Percentiles rank a stretch among this genome's conserved stretches.
Evolutionary conservation across 2,113 vertebrate species (phyloP).

Genomic region (Chaetura pelagica): DNA sequence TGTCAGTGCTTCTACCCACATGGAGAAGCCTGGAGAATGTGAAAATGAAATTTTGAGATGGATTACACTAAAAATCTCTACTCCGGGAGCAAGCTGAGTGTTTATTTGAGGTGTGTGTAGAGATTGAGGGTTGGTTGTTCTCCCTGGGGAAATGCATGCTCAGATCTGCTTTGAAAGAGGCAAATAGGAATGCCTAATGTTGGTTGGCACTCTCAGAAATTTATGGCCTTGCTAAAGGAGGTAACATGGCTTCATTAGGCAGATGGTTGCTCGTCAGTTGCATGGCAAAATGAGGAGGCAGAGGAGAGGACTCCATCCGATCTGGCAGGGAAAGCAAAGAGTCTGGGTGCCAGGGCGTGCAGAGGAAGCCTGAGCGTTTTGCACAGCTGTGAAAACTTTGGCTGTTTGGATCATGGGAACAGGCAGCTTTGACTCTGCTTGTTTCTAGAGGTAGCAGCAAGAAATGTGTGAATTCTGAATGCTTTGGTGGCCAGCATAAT

Average conservation of each 20-base stretch:
- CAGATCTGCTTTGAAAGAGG: background rate
- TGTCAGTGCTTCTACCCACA: background rate
- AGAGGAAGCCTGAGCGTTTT: background rate
- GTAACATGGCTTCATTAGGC: fast-evolving
- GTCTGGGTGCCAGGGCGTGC: fast-evolving
- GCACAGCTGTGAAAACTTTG: background rate
- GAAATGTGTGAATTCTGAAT: background rate
- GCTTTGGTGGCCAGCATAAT: background rate
- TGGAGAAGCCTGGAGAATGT: background rate
- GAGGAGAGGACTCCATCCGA: background rate
- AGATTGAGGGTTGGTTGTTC: background rate
- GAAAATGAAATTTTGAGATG: background rate
- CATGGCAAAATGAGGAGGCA: background rate
- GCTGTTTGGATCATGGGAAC: background rate
- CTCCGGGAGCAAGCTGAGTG: background rate
- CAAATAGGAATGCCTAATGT: background rate
- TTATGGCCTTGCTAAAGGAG: background rate
- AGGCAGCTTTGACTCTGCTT: background rate
- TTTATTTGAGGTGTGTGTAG: background rate
- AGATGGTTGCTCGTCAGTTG: fast-evolving
- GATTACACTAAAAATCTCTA: background rate
- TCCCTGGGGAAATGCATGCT: background rate
- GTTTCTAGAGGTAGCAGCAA: background rate
- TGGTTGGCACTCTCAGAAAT: background rate
- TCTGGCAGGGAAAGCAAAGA: background rate